Base-by-base conservation (phyloP, 2,797 vertebrate species). In the Merluccius polli region DNA sequence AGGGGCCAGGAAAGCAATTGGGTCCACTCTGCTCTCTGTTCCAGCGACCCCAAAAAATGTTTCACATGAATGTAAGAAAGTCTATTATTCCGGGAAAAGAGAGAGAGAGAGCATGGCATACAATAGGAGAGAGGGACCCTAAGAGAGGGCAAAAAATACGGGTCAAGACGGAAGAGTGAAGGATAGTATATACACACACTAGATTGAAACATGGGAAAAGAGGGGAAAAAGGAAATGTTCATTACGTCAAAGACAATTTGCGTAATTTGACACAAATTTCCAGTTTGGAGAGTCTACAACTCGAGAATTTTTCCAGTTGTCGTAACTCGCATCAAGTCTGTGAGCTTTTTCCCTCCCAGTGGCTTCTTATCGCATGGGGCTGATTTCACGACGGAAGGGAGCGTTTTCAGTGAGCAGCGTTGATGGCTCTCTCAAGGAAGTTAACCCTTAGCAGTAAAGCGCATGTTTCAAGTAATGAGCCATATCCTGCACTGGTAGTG, bases 351-450 rank as follows among this genome's bases (percentile, higher is more conserved):
- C 75, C 77, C 36, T 38, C 9, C 33, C 65, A 18, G 27, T 48
- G 41, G 76, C 81, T 82, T 71, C 81, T 87, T 85, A 86, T 88
- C 78, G 21, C 44, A 21, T 16, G 16, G 16, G n/a, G 21, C 10
- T 9, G 21, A n/a, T 59, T 59, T 59, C 7, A 24, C 1, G 21
- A 59, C 21, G 52, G 16, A 59, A 24, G 52, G n/a, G 6, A 59
- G 52, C 52, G 52, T 59, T 59, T 24, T 11, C n/a, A 13, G 12
- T 9, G 21, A 9, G 52, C 21, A 13, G 52, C 68, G 79, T 63
- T 65, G 52, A 80, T 36, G 73, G 77, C 63, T 18, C n/a, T 81
- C 77, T 73, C 52, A 65, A 36, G 12, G 69, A 70, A 8, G 36
- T 81, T 30, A 68, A 75, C 31, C 71, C 52, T 83, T 77, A 63